These are phyloP conservation scores for Hirudinaria manillensis DNA, from an alignment of 2,888 invertebrate genomes.

Conservation along the genomic window DNA sequence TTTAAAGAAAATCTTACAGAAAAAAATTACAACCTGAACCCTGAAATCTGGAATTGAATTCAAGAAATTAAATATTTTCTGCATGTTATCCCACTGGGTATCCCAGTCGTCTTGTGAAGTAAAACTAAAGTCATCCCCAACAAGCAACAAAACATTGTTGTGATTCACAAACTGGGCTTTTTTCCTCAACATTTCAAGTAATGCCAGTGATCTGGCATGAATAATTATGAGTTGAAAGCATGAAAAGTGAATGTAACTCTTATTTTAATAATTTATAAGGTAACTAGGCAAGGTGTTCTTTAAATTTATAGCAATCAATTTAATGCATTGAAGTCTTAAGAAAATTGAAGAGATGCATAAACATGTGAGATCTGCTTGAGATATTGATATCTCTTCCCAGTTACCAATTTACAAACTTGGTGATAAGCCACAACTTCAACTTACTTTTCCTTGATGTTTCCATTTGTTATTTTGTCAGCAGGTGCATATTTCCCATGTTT, in stretches of 20 bases:
- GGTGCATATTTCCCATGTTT: conserved; percentile 34
- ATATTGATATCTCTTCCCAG: no score
- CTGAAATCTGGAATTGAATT: conserved; percentile 65
- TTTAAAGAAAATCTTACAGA: background rate
- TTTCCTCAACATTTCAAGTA: conserved; percentile 79
- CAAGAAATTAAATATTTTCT: conserved; percentile 76
- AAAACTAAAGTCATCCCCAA: conserved; percentile 90
- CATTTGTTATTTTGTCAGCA: conserved; percentile 32
- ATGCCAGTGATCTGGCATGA: conserved; percentile 54
- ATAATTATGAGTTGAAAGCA: background rate
- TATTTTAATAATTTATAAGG: background rate
- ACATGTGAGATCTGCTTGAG: no score
- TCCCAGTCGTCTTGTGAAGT: conserved; percentile 80
- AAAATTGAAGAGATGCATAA: background rate
- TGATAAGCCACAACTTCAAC: background rate
- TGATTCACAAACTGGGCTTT: conserved; percentile 81
- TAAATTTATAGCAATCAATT: background rate
- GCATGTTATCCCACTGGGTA: conserved; percentile 83
- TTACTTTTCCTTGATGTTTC: conserved; percentile 31
- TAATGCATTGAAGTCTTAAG: background rate
- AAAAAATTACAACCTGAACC: conserved; percentile 36
- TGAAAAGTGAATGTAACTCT: background rate
- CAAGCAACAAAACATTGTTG: conserved; percentile 80
- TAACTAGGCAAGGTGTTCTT: background rate
- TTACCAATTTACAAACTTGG: no score